These are phyloP conservation scores for Lypha dubia DNA, from an alignment of 2,888 invertebrate genomes.

Conservation along the genomic window DNA sequence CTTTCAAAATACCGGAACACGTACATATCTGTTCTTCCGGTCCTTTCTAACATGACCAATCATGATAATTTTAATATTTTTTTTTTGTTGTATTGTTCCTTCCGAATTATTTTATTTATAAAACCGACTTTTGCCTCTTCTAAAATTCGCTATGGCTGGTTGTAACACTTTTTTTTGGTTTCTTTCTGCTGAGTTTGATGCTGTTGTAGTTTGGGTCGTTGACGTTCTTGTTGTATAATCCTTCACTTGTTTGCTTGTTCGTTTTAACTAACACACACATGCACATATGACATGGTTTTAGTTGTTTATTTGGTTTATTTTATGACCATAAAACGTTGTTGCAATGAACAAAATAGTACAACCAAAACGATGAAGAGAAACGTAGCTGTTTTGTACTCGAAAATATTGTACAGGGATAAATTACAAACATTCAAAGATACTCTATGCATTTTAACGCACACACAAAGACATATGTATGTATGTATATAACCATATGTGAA, in stretches of 20 bases:
- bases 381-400: slow-evolving; percentile 28
- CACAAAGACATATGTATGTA: no score
- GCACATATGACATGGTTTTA: slow-evolving; percentile 78
- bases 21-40: no score
- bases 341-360: slow-evolving; percentile 65
- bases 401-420: slow-evolving; percentile 42
- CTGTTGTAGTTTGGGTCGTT: slow-evolving; percentile 19
- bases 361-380: slow-evolving; percentile 23
- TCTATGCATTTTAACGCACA: slow-evolving; percentile 22
- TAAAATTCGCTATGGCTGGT: neutral
- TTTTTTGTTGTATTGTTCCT: no score
- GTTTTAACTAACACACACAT: neutral
- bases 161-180: neutral
- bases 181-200: slow-evolving; percentile 9
- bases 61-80: no score
- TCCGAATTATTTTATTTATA: no score
- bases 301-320: slow-evolving; percentile 82
- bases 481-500: neutral
- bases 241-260: slow-evolving; percentile 23
- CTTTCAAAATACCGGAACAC: no score
- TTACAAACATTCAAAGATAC: slow-evolving; percentile 13
- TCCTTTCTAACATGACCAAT: no score
- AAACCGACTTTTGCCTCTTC: neutral
- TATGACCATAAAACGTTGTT: slow-evolving; percentile 79
- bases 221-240: slow-evolving; percentile 15